Base-by-base conservation (phyloP, 2,888 invertebrate species). In the Polydrusus tereticollis region DNA sequence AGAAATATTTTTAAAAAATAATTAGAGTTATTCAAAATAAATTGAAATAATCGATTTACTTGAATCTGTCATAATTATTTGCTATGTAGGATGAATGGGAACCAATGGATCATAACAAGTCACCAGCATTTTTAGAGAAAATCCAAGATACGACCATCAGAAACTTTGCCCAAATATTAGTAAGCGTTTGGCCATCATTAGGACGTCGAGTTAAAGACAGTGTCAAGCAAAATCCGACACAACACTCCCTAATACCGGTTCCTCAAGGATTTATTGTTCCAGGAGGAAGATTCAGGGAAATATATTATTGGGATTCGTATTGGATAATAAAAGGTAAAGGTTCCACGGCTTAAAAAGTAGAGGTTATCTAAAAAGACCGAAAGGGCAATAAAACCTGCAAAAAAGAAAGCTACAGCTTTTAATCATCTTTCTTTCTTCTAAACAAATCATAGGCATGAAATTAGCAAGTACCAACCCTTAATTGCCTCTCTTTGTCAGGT, bases 271-370 rank as follows among this genome's bases (percentile, higher is more conserved):
- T 92, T 74, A 89, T 92, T 33, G 90, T 89, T 77, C 94, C 89
- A 14, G 75, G 75, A 10, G 75, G 72, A 29, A 47, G 95, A 82
- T 89, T 96, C 86, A 85, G 87, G 79, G 93, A 93, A 81, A 87
- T 92, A 69, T 95, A 95, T 83, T 95, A 95, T 82, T 95, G 96
- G 95, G 96, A 96, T 81, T 91, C 94, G 0, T 95, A 92, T 83
- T 96, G 95, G 94, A 93, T 94, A 60, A 87, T 95, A 47, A 91
- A 93, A 82, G 80, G 73, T 73, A 59, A 20, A n/a, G n/a, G n/a
- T n/a, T n/a, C n/a, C n/a, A n/a, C n/a, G n/a, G n/a, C n/a, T n/a
- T n/a, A n/a, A n/a, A n/a, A n/a, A n/a, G n/a, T n/a, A n/a, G n/a
- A n/a, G n/a, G n/a, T n/a, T n/a, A n/a, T n/a, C n/a, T n/a, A n/a